Base-by-base conservation (phyloP, 1,140 invertebrate species). In the Calosoma granatense region DNA sequence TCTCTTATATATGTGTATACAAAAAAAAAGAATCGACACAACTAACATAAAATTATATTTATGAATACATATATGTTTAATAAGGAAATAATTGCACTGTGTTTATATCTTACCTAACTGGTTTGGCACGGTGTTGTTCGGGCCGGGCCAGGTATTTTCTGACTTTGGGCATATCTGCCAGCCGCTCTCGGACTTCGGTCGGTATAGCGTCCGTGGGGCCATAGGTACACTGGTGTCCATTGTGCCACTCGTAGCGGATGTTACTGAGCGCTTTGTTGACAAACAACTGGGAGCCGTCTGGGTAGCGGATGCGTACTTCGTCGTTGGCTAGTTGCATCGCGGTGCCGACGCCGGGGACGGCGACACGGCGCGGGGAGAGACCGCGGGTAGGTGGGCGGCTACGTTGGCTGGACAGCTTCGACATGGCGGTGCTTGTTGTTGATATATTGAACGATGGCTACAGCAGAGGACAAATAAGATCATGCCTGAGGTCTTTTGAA, bases 291-390 rank as follows among this genome's bases (percentile, higher is more conserved):
- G 72, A 73, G 30, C 77, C 76, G 62, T 81, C 78, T 14, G 70
- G 65, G 59, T 76, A 81, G 53, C 73, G 69, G 3, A 80, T 67
- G 59, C 70, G 67, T 54, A 78, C 72, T 58, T 78, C 72, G 17
- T 75, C 76, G 43, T 72, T 75, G 1, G 75, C 60, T 55, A 76
- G 67, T 67, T 76, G 73, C 4, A 67, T 70, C 0, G 72, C 75
- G 1, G 68, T 67, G 20, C 77, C 77, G 22, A 78, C 63, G 21
- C 71, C 75, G 3, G 76, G 72, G 41, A 80, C 64, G 12, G 61
- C 58, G 20, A 75, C 64, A 59, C 70, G 71, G 22, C 64, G 61
- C 19, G 65, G 54, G 0, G 69, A 67, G 30, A 67, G 69, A 12
- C 56, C 59, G 59, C 63, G 66, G 52, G 51, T 54, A 1, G 56